A percentile compares a stretch with the other conserved stretches of the same genome.
These are phyloP conservation scores for Caenorhabditis sp. DNA, from an alignment of 2,888 invertebrate species.

Conservation along the genomic window DNA sequence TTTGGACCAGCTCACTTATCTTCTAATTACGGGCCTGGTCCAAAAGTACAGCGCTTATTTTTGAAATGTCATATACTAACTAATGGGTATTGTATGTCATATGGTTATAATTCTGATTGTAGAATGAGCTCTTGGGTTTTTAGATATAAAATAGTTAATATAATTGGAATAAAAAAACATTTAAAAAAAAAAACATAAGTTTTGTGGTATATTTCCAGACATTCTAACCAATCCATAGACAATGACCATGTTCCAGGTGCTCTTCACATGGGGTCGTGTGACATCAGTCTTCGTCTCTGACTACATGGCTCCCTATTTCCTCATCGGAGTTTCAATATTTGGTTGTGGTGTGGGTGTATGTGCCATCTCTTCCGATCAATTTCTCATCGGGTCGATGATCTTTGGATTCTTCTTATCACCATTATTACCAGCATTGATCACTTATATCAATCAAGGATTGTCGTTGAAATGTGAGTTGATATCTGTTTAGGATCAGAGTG, in stretches of 20 bases:
- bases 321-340: slow-evolving; percentile 44
- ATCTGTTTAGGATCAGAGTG: no score
- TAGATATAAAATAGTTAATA: no score
- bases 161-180: no score
- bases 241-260: slow-evolving; percentile 25
- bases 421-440: slow-evolving; percentile 36
- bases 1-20: no score
- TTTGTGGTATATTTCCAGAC: not conserved
- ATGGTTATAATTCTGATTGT: no score
- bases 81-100: no score
- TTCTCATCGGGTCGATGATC: slow-evolving; percentile 33
- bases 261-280: slow-evolving; percentile 39
- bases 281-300: slow-evolving; percentile 36
- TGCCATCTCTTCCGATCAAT: slow-evolving; percentile 43
- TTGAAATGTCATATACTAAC: no score
- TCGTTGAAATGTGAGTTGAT: slow-evolving; percentile 38
- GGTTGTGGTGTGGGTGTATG: slow-evolving; percentile 48
- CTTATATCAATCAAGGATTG: slow-evolving; percentile 39
- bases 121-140: no score
- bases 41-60: no score
- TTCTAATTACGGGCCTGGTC: no score
- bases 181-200: no score
- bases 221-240: not conserved
- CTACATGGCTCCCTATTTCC: slow-evolving; percentile 49
- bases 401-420: slow-evolving; percentile 47